Conservation (phyloP, 2,888 invertebrate genomes). For the Desoria tigrina region DNA sequence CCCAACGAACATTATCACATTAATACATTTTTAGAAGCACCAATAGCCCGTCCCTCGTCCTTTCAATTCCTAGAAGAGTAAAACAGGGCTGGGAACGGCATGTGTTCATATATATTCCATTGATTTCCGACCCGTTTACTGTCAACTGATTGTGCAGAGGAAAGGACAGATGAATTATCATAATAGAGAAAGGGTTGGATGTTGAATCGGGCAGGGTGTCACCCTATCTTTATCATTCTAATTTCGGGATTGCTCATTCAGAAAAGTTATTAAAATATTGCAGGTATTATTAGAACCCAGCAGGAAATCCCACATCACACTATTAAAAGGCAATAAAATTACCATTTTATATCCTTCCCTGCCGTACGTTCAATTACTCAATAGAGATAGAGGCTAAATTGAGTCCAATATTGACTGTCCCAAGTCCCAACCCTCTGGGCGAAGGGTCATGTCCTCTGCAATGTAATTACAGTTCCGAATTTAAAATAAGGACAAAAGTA, state of each 20-base stretch:
- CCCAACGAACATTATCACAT: too few relatives aligned
- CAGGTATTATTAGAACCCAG: slow-evolving; percentile 24
- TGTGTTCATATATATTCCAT: slow-evolving; percentile 3
- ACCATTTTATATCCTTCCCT: slow-evolving; percentile 15
- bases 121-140: not conserved
- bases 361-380: not conserved
- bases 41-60: too few relatives aligned
- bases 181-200: slow-evolving; percentile 6
- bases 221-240: slow-evolving; percentile 1
- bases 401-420: too few relatives aligned
- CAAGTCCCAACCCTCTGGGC: too few relatives aligned
- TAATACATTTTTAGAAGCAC: too few relatives aligned
- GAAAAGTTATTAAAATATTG: slow-evolving; percentile 24
- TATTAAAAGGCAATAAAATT: slow-evolving; percentile 30
- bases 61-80: too few relatives aligned
- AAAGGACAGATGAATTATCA: slow-evolving; percentile 4
- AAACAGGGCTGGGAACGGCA: not conserved
- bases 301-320: slow-evolving; percentile 23
- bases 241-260: not conserved
- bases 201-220: slow-evolving; percentile 10
- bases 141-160: too few relatives aligned
- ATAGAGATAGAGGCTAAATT: not conserved
- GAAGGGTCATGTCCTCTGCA: too few relatives aligned
- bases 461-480: too few relatives aligned
- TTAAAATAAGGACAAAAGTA: too few relatives aligned